Evolutionary conservation across 2,797 vertebrate genomes (phyloP), one percentile per base, ranked within the genome.

Genomic region (Myotis findleyi): DNA sequence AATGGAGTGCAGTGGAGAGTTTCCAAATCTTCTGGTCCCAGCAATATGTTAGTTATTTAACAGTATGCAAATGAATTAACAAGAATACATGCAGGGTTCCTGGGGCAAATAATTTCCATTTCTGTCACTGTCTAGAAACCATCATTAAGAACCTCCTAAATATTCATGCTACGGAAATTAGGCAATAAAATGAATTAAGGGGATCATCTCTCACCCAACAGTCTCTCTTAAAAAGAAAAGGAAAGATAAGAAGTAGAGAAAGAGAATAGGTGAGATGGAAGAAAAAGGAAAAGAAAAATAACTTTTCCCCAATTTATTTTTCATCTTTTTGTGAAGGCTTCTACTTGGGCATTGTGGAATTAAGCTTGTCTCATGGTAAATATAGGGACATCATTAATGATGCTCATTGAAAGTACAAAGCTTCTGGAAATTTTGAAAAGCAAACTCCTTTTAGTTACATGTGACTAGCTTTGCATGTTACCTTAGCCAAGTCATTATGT

Each of bases 1-100:
- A 57, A 87, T 20, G 49, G 62, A 89, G 27, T 51, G 27, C 57
- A n/a, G 33, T 80, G 18, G 59, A 76, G 20, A 62, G 12, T 36
- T 93, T 94, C 71, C 86, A 91, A 38, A 53, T 79, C 71, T 93
- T 87, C 68, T 27, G 17, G 16, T 51, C 72, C 36, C 10, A 53
- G 71, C 94, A 87, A 91, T 51, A 89, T 89, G 49, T 69, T 87
- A 75, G 71, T 95, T 85, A 93, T 92, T 92, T 59, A 95, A 89
- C 33, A 89, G 17, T 64, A n/a, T 69, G 90, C 51, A 94, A 92
- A 95, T 87, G 25, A 93, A 83, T 68, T 94, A 95, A 87, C 53
- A 95, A 93, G 86, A 92, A 96, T 66, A 57, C 86, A 81, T 47
- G 75, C 71, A 38, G 72, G 57, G 41, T 64, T 93, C 59, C 88